Conservation (phyloP, 1,140 invertebrate species). For the Temnothorax nylanderi region DNA sequence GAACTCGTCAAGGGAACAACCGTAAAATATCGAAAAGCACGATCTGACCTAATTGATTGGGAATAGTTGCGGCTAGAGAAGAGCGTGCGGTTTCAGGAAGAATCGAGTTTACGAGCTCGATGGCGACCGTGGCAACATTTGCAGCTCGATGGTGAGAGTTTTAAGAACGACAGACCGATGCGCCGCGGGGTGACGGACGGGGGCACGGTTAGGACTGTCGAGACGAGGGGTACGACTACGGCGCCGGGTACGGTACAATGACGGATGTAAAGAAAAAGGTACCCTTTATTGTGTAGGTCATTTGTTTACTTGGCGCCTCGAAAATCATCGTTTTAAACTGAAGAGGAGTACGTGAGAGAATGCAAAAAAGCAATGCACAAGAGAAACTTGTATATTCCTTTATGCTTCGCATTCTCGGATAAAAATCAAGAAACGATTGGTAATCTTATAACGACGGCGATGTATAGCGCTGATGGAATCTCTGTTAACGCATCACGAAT, state of each 20-base stretch:
- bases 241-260: constrained; percentile 29
- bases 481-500: neutral
- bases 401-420: neutral
- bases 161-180: constrained; percentile 62
- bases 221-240: neutral
- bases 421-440: neutral
- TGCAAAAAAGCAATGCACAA: neutral
- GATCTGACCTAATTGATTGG: constrained; percentile 25
- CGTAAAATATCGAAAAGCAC: neutral
- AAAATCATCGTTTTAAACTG: neutral
- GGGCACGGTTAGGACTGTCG: neutral
- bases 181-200: neutral
- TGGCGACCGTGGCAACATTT: constrained; percentile 70
- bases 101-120: constrained; percentile 65
- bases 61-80: neutral
- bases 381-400: neutral
- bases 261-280: neutral
- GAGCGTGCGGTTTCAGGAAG: constrained; percentile 25
- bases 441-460: neutral
- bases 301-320: neutral
- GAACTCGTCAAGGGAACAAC: neutral
- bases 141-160: constrained; percentile 55
- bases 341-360: constrained; percentile 7
- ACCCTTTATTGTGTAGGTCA: neutral
- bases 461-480: neutral